A percentile compares a stretch with the other conserved stretches of the same genome.
phyloP scores from a whole-genome alignment of 1,140 invertebrate genomes.

The Spodoptera frugiperda region DNA sequence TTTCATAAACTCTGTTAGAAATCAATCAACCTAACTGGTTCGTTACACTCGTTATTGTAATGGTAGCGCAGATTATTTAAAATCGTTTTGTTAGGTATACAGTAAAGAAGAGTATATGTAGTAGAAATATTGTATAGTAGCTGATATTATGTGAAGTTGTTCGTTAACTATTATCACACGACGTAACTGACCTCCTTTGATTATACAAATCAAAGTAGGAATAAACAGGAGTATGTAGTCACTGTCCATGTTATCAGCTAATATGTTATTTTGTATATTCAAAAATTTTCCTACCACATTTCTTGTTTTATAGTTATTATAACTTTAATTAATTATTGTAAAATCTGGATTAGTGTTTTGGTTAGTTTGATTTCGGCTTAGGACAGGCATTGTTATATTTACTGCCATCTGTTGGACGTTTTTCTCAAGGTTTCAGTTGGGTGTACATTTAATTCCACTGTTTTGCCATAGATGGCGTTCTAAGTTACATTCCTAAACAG shows the following conservation, averaged over 20 bases:
- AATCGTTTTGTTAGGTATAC: too few relatives aligned
- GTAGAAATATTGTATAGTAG: too few relatives aligned
- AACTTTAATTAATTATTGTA: too few relatives aligned
- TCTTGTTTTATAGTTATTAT: not conserved
- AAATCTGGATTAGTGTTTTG: too few relatives aligned
- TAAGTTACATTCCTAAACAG: not conserved
- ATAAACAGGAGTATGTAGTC: not conserved
- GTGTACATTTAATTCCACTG: not conserved
- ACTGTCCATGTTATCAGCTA: not conserved
- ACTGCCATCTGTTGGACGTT: not conserved
- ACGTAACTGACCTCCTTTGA: slow-evolving; percentile 19
- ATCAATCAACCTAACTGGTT: too few relatives aligned
- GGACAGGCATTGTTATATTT: not conserved
- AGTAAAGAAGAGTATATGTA: too few relatives aligned
- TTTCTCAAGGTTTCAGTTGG: not conserved
- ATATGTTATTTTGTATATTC: not conserved
- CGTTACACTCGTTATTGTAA: too few relatives aligned
- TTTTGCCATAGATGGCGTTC: slow-evolving; percentile 13
- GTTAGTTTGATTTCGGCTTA: not conserved
- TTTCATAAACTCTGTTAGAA: too few relatives aligned
- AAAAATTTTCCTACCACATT: not conserved
- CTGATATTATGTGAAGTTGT: not conserved
- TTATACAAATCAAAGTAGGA: not conserved
- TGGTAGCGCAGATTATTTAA: too few relatives aligned
- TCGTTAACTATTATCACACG: not conserved